These are phyloP conservation scores for Characodon lateralis DNA, from an alignment of 2,797 vertebrate species.

Conservation along the genomic window DNA sequence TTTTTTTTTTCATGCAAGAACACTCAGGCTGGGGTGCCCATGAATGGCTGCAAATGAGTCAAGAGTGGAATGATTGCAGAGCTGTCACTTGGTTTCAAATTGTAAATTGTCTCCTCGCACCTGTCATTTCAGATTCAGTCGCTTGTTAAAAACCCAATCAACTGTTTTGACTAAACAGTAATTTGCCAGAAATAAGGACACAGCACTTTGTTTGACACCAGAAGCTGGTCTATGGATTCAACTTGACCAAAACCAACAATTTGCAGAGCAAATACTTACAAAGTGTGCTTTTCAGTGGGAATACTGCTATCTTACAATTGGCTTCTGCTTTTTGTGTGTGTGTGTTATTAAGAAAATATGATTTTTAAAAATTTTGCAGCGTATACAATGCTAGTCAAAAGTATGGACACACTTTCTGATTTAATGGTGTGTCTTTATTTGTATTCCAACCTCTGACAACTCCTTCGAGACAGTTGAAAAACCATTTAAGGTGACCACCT, in stretches of 20 bases:
- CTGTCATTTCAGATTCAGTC: conserved; percentile 67
- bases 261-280: conserved; percentile 42
- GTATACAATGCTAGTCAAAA: too few relatives aligned
- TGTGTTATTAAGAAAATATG: not conserved
- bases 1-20: conserved; percentile 23
- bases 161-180: conserved; percentile 40
- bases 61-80: conserved; percentile 58
- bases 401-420: too few relatives aligned
- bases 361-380: not conserved
- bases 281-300: not conserved
- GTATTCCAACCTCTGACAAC: too few relatives aligned
- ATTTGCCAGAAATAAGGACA: conserved; percentile 55
- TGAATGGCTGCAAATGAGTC: conserved; percentile 40
- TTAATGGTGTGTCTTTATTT: too few relatives aligned
- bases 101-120: conserved; percentile 62
- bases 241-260: conserved; percentile 56
- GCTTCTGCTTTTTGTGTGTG: conserved; percentile 20
- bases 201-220: conserved; percentile 40
- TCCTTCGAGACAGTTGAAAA: too few relatives aligned
- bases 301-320: conserved; percentile 22
- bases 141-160: conserved; percentile 59
- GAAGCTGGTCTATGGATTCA: conserved; percentile 31
- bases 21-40: not conserved
- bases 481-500: too few relatives aligned
- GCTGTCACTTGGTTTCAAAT: conserved; percentile 65